Evolutionary conservation across 2,113 vertebrate species (phyloP).

Genomic region (Apodemus sylvaticus): DNA sequence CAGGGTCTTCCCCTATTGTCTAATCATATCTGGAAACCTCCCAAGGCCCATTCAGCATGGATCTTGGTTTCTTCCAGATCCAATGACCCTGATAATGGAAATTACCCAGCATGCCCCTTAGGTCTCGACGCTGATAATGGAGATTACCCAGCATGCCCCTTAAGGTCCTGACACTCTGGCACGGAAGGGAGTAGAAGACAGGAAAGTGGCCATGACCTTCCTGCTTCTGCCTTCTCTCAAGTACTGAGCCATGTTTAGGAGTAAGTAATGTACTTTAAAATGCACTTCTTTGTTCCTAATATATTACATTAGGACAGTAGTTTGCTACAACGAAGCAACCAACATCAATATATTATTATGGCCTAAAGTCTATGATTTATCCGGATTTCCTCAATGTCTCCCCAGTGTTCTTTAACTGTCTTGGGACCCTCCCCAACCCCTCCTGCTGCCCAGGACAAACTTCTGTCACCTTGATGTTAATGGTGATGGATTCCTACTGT

Average conservation of each 20-base stretch:
- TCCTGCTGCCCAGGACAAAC: no score
- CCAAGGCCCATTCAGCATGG: neutral
- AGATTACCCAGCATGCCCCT: neutral
- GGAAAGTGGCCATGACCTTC: neutral
- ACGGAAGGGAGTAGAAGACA: neutral
- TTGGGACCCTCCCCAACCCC: neutral
- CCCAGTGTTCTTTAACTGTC: neutral
- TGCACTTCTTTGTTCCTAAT: neutral
- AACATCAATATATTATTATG: neutral
- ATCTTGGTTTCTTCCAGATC: no score
- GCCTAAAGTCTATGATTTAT: neutral
- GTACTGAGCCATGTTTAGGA: neutral
- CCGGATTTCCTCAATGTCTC: neutral
- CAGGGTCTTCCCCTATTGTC: neutral
- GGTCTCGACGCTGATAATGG: no score
- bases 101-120: neutral
- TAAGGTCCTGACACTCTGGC: neutral
- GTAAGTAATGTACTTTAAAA: neutral
- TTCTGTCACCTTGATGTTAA: no score
- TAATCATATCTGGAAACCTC: neutral
- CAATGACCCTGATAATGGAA: no score
- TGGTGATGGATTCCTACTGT: neutral
- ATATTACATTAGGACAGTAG: neutral
- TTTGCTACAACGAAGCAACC: neutral
- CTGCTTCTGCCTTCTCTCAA: neutral